Percentiles rank a stretch among this genome's conserved stretches.
Evolutionary conservation across 2,113 vertebrate genomes (phyloP).

Genomic region (Corvus cornix): DNA sequence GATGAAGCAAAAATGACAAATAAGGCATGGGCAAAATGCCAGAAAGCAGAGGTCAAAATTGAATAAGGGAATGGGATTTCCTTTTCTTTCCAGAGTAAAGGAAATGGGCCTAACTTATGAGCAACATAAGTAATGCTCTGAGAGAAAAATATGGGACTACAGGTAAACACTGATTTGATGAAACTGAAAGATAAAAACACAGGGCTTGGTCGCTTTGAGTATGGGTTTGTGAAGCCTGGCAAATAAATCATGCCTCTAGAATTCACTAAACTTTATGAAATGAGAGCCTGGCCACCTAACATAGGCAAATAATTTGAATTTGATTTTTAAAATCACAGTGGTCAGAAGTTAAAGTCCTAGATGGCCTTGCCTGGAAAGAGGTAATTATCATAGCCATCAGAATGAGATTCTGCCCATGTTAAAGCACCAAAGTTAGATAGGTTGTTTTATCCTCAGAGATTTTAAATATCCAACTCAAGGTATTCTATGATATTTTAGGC

Average conservation of each 20-base stretch:
- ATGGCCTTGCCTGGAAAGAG: background rate
- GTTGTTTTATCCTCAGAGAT: background rate
- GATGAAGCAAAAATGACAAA: background rate
- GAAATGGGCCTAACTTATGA: background rate
- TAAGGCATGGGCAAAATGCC: background rate
- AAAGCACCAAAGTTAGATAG: background rate
- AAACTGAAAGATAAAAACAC: background rate
- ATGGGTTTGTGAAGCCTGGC: background rate
- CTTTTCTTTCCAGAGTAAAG: background rate
- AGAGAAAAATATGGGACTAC: background rate
- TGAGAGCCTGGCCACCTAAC: background rate
- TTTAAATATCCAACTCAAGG: background rate
- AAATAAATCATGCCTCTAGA: background rate
- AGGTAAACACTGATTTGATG: background rate
- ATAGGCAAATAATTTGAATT: background rate
- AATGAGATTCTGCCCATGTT: background rate
- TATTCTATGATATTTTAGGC: background rate
- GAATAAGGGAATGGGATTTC: fast-evolving
- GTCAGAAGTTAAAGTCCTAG: background rate
- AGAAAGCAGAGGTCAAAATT: background rate
- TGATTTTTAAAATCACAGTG: background rate
- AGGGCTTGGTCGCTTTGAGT: background rate
- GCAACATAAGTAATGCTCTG: background rate
- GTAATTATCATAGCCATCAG: background rate
- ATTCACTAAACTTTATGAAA: background rate